Evolutionary conservation across 1,140 invertebrate genomes (phyloP).

Genomic region (Diprion similis): DNA sequence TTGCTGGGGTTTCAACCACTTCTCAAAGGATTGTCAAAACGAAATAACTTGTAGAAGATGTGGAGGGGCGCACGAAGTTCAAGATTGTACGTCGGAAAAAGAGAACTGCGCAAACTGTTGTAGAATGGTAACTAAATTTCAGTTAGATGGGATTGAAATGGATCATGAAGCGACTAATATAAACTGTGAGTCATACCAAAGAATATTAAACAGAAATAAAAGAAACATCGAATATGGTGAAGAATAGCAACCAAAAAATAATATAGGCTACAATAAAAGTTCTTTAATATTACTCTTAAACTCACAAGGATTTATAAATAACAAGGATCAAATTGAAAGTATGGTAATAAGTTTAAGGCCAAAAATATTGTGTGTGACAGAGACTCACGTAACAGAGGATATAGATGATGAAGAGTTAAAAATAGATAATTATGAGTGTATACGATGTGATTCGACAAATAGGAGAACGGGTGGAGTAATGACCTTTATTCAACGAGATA

Average conservation of each 20-base stretch:
- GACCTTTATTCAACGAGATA: slow-evolving; percentile 18
- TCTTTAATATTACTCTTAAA: slow-evolving; percentile 15
- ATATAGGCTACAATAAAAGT: neutral
- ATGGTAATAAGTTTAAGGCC: slow-evolving; percentile 1
- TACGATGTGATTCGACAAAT: slow-evolving; percentile 17
- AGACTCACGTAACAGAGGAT: slow-evolving; percentile 21
- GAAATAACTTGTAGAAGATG: slow-evolving; percentile 20
- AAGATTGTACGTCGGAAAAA: slow-evolving; percentile 10
- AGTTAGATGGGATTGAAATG: slow-evolving; percentile 11
- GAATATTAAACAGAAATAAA: slow-evolving; percentile 9
- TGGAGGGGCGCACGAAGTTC: slow-evolving; percentile 5
- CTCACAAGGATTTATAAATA: slow-evolving; percentile 14
- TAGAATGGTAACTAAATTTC: slow-evolving; percentile 10
- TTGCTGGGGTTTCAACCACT: slow-evolving; percentile 27
- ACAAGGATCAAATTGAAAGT: slow-evolving; percentile 19
- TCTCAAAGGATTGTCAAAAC: slow-evolving; percentile 25
- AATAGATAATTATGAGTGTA: slow-evolving; percentile 17
- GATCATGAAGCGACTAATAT: slow-evolving; percentile 19
- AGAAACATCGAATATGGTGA: slow-evolving; percentile 12
- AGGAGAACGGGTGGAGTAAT: slow-evolving; percentile 23
- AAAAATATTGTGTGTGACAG: slow-evolving; percentile 19
- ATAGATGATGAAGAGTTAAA: slow-evolving; percentile 15
- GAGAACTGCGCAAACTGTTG: slow-evolving; percentile 24
- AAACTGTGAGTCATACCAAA: slow-evolving; percentile 16
- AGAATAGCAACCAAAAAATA: slow-evolving; percentile 13